Percentiles rank a stretch among this genome's conserved stretches.
These are phyloP conservation scores for Saxidomus purpurata DNA, from an alignment of 1,140 invertebrate genomes.

Conservation along the genomic window DNA sequence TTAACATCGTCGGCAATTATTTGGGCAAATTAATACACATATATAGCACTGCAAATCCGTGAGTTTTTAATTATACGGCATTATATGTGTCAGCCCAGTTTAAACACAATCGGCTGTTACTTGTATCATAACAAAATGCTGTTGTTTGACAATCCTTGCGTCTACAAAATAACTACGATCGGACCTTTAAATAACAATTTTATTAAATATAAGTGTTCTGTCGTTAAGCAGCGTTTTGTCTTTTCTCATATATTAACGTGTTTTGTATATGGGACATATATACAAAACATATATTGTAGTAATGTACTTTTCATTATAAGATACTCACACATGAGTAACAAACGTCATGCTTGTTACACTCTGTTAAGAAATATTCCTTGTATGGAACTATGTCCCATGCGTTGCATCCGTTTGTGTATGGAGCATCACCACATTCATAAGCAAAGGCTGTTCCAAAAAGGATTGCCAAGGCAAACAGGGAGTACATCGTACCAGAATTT, in stretches of 20 bases:
- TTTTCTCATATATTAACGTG: background rate
- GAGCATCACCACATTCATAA: background rate
- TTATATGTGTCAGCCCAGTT: too few species aligned
- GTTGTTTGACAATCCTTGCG: too few species aligned
- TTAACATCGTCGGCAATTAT: too few species aligned
- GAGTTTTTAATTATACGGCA: too few species aligned
- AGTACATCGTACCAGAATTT: background rate
- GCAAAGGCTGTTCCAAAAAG: background rate
- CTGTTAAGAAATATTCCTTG: conserved; percentile 66
- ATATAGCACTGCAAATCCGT: too few species aligned
- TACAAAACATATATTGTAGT: too few species aligned
- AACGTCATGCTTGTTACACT: conserved; percentile 73
- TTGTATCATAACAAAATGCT: too few species aligned
- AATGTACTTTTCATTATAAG: background rate
- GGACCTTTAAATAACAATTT: background rate
- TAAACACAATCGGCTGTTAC: too few species aligned
- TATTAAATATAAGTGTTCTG: background rate
- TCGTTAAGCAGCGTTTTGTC: background rate
- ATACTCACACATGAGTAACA: conserved; percentile 77
- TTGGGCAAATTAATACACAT: too few species aligned
- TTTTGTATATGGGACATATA: too few species aligned
- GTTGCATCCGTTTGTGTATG: conserved; percentile 69
- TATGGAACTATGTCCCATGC: conserved; percentile 62
- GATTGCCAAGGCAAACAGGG: background rate
- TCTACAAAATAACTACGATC: too few species aligned